A percentile compares a stretch with the other conserved stretches of the same genome.
phyloP scores from a whole-genome alignment of 2,113 vertebrate genomes.

The Callaeas wilsoni region DNA sequence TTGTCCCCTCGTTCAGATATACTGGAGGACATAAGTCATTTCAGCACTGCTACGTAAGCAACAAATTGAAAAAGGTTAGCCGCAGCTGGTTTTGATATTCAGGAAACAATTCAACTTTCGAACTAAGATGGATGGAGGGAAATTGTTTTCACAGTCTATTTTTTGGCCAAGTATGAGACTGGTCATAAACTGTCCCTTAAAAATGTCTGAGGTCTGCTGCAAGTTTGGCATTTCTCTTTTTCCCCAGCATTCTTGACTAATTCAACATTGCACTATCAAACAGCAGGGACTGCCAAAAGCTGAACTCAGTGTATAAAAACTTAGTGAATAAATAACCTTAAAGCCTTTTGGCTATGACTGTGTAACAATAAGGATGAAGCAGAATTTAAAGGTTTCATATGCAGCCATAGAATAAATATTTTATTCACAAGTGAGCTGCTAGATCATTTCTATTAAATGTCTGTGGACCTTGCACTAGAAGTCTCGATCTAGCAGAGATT shows the following conservation, averaged over 20 bases:
- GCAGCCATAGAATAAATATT: neutral
- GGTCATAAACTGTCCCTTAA: neutral
- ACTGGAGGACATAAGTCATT: neutral
- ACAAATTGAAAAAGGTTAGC: neutral
- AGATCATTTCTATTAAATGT: neutral
- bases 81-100: neutral
- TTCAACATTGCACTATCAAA: neutral
- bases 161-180: neutral
- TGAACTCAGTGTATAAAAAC: neutral
- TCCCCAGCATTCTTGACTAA: neutral
- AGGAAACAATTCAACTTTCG: neutral
- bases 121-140: neutral
- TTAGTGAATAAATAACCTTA: neutral
- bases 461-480: neutral
- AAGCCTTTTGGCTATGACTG: neutral
- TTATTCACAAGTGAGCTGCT: neutral
- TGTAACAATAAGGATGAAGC: neutral
- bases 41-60: neutral
- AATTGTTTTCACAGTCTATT: neutral
- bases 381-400: neutral
- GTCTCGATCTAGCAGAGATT: accelerated
- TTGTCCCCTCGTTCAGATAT: neutral
- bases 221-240: neutral
- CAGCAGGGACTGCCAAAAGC: neutral
- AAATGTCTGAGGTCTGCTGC: neutral